Evolutionary conservation across 2,888 invertebrate species (phyloP), one percentile per base, ranked within the genome.

Genomic region (Andrena dorsata): DNA sequence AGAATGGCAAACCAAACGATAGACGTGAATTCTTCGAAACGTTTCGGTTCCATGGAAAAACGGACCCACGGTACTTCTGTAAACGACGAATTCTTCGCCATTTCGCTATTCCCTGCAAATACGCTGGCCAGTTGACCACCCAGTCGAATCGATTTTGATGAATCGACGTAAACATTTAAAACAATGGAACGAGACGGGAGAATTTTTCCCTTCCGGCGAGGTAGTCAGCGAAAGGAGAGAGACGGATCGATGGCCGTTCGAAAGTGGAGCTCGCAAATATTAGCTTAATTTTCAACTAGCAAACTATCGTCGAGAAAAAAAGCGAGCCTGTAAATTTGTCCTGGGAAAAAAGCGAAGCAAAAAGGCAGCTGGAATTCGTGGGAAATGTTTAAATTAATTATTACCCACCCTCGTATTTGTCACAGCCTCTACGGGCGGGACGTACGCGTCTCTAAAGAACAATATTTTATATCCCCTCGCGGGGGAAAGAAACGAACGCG

Each of bases 251-350:
- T 23, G 35, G 8, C 5, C 35, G 32, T 10, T n/a, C 16, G 30
- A 68, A 75, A 53, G 41, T 53, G 13, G 28, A 32, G 8, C 20
- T 8, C 6, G 41, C 47, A 76, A 78, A 76, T 78, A 68, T 78
- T 78, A 35, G 53, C 20, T 78, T 26, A 76, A 75, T 61, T 75
- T 47, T 41, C 23, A 23, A 16, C 20, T 30, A 1, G 23, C 49
- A 75, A 61, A 41, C 28, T 26, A 58, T 23, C 26, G 10, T 28
- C 13, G 71, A 35, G 13, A 16, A 28, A 66, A 30, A 47, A 58
- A 30, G 6, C 16, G 23, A 6, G 8, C 16, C 10, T 20, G 30
- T 47, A 10, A 35, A 47, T 68, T 68, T 32, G 30, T 58, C n/a
- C 30, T 0, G 30, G 32, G 13, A 28, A 20, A 41, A n/a, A 5